These are phyloP conservation scores for Orius insidiosus DNA, from an alignment of 1,140 invertebrate genomes.

Conservation along the genomic window DNA sequence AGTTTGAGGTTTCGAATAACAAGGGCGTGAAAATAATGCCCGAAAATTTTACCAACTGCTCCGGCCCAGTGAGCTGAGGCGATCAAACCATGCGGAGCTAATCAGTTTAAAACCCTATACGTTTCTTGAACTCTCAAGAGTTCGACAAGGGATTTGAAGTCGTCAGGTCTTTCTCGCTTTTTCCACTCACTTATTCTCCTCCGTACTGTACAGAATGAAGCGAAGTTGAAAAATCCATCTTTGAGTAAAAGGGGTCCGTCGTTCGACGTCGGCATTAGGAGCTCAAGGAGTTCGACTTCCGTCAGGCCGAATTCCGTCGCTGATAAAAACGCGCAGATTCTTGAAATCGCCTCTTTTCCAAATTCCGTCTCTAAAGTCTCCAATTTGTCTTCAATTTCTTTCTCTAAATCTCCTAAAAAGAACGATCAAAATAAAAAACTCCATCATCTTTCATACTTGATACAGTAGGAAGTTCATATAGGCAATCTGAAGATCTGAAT, in stretches of 20 bases:
- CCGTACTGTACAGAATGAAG: constrained; percentile 48
- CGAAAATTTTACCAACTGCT: background rate
- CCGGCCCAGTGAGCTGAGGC: background rate
- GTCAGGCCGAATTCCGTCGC: constrained; percentile 60
- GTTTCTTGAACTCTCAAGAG: background rate
- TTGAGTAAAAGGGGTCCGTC: constrained; percentile 39
- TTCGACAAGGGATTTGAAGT: background rate
- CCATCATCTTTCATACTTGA: constrained; percentile 20
- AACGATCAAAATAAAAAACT: constrained; percentile 9
- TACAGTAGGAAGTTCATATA: constrained; percentile 39
- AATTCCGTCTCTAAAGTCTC: constrained; percentile 29
- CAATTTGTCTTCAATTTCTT: constrained; percentile 27
- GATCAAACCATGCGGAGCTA: constrained; percentile 13
- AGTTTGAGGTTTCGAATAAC: constrained; percentile 3
- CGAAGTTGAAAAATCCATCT: constrained; percentile 55
- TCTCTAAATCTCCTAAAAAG: constrained; percentile 23
- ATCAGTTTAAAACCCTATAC: background rate
- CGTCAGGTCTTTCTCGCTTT: background rate
- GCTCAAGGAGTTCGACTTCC: constrained; percentile 58
- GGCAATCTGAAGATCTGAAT: constrained; percentile 44
- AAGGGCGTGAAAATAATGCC: background rate
- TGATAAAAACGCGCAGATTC: constrained; percentile 45
- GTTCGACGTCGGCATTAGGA: constrained; percentile 52
- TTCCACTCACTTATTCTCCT: constrained; percentile 41
- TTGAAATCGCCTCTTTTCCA: constrained; percentile 29